Evolutionary conservation across 2,113 vertebrate species (phyloP), one percentile per base, ranked within the genome.

Genomic region (Phylloscopus trochilus): DNA sequence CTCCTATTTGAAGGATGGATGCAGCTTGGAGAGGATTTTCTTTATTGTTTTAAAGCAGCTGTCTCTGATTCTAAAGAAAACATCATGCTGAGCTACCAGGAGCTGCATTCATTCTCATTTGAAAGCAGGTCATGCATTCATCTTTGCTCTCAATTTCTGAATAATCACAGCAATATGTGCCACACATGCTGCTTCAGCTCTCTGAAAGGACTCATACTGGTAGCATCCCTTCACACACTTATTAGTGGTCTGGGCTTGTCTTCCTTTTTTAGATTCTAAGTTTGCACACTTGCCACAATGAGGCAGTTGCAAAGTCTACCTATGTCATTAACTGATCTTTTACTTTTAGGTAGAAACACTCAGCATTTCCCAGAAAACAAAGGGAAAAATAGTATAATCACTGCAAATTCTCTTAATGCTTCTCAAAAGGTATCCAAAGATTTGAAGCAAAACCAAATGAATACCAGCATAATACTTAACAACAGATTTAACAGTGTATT

Each of bases 31-130:
- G 68, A 90, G 28, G 76, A 76, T 95, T 95, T 89, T 83, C 70
- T 87, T 91, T 84, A 92, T 56, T 95, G 77, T 93, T 94, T 93
- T 95, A 79, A 87, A 91, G 52, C 63, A 87, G 66, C 62, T 93
- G 76, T 75, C 83, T 95, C 74, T 35, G 59, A 83, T n/a, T 47
- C 19, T 74, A 77, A 92, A 92, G 73, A 74, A 96, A 83, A 59
- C 10, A 64, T 44, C 94, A 77, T 30, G 77, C 87, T 82, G 89
- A 95, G 83, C 68, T 91, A 83, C 75, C 46, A 88, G 67, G 44
- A 95, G 90, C 58, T 69, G 78, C 58, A 92, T 81, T 86, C 75
- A 80, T 55, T 72, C 79, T 95, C 56, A 95, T 96, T 62, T 95
- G 92, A 95, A 95, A 83, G 74, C 79, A 87, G 59, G 74, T 93